phyloP scores from a whole-genome alignment of 2,888 invertebrate species.

The Lapara coniferarum region DNA sequence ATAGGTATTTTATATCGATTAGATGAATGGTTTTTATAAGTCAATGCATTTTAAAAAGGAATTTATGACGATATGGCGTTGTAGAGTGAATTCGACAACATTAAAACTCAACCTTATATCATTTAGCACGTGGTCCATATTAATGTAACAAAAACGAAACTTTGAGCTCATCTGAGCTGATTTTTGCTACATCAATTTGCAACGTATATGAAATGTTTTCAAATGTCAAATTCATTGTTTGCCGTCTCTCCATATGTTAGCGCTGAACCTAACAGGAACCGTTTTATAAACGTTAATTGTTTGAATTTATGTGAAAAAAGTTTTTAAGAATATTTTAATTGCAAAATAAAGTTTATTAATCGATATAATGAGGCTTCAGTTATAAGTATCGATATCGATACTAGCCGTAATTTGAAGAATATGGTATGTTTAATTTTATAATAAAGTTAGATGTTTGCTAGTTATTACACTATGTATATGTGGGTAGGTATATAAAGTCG shows the following conservation, averaged over 20 bases:
- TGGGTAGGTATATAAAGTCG: background rate
- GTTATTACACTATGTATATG: conserved; percentile 31
- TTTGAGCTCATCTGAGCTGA: no score
- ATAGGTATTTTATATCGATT: conserved; percentile 16
- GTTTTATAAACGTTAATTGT: no score
- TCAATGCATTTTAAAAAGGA: conserved; percentile 20
- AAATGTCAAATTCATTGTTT: no score
- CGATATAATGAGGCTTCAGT: conserved; percentile 1
- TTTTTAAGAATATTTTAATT: background rate
- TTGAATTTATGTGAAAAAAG: no score
- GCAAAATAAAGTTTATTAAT: background rate
- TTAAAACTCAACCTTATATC: no score
- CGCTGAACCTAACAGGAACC: no score
- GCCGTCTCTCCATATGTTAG: no score
- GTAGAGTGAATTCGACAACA: no score
- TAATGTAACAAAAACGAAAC: no score
- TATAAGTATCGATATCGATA: conserved; percentile 1
- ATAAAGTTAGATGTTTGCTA: conserved; percentile 37
- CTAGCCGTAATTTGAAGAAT: conserved; percentile 20
- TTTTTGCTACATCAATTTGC: no score
- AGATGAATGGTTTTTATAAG: background rate
- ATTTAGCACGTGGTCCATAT: no score
- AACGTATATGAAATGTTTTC: no score
- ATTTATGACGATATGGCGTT: background rate
- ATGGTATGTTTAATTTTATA: conserved; percentile 24